phyloP scores from a whole-genome alignment of 2,888 invertebrate species.

The Sminthurinus aureus region DNA sequence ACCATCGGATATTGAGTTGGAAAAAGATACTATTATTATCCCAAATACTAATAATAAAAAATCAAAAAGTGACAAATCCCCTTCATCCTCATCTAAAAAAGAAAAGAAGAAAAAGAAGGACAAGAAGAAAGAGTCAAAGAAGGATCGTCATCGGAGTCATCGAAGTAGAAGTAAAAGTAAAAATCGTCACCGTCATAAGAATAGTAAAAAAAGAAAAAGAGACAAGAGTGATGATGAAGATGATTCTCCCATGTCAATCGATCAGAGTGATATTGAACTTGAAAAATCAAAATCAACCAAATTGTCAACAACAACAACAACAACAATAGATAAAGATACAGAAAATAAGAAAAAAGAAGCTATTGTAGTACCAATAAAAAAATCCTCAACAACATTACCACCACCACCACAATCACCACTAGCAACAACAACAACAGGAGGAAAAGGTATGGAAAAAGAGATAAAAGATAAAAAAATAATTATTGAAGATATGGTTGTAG shows the following conservation, averaged over 20 bases:
- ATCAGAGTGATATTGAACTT: slow-evolving; percentile 26
- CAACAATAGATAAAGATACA: slow-evolving; percentile 36
- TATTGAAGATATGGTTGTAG: too few species aligned
- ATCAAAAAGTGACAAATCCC: not conserved
- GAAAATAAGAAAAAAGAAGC: slow-evolving; percentile 28
- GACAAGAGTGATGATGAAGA: slow-evolving; percentile 26
- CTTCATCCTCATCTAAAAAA: slow-evolving; percentile 25
- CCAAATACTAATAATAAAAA: slow-evolving; percentile 30
- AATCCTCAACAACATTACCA: too few species aligned
- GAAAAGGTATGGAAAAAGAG: too few species aligned
- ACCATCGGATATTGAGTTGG: slow-evolving; percentile 21
- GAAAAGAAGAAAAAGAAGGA: slow-evolving; percentile 47
- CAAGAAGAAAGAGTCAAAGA: slow-evolving; percentile 41
- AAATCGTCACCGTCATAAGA: slow-evolving; percentile 13
- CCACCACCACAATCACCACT: too few species aligned
- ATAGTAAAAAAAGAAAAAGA: not conserved
- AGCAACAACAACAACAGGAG: not conserved
- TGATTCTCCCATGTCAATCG: not conserved
- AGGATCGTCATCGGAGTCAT: slow-evolving; percentile 13
- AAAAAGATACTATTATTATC: slow-evolving; percentile 39
- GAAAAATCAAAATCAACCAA: slow-evolving; percentile 41
- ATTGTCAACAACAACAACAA: slow-evolving; percentile 15
- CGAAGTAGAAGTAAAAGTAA: slow-evolving; percentile 9
- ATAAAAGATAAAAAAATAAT: too few species aligned
- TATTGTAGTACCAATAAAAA: not conserved